Percentiles rank a stretch among this genome's conserved stretches.
These are phyloP conservation scores for Antedon bifida DNA, from an alignment of 35 echinoderm and acorn worm species.

Conservation along the genomic window DNA sequence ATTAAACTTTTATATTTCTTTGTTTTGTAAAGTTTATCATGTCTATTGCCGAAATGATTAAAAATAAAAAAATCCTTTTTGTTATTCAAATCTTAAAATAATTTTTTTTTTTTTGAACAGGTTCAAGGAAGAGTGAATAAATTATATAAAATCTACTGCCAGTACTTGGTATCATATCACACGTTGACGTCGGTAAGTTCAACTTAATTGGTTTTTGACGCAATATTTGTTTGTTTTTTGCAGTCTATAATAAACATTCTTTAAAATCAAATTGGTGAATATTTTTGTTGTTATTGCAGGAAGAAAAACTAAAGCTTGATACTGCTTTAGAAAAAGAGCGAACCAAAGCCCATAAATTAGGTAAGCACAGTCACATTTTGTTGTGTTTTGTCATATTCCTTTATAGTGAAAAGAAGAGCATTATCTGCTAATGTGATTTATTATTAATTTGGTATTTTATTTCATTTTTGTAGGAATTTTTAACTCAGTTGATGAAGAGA, in stretches of 20 bases:
- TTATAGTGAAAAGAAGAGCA: no score
- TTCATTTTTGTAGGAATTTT: background rate
- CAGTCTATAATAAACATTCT: no score
- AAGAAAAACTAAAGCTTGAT: background rate
- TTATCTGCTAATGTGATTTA: no score
- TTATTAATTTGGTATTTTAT: no score
- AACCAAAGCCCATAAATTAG: background rate
- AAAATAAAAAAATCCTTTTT: no score
- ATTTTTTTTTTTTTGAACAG: constrained; percentile 19
- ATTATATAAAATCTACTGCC: constrained; percentile 68
- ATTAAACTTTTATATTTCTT: no score
- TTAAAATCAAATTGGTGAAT: background rate
- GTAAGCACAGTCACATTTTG: no score
- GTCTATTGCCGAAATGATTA: no score
- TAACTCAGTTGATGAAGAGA: background rate
- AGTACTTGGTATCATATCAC: constrained; percentile 74
- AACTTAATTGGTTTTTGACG: no score
- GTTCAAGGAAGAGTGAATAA: constrained; percentile 59
- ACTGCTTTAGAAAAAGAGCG: background rate
- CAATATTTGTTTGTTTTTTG: no score
- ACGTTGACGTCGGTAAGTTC: constrained; percentile 60
- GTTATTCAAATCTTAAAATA: background rate
- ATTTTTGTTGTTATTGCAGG: background rate
- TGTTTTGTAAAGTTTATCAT: no score
- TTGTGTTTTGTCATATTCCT: no score